phyloP scores from a whole-genome alignment of 2,797 vertebrate genomes.

The Acrossocheilus wenchowensis region DNA sequence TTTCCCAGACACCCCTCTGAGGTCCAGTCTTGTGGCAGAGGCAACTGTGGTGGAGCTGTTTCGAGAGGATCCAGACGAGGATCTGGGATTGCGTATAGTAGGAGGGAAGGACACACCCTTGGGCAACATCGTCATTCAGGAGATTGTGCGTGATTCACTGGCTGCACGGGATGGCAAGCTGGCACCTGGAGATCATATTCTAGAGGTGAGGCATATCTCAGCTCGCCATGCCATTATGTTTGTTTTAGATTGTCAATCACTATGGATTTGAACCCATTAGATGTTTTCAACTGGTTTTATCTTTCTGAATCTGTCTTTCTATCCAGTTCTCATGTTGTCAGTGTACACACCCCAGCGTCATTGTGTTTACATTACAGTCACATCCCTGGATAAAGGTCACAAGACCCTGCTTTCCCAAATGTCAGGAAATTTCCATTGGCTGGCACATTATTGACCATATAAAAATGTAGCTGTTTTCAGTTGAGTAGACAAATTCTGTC shows the following conservation, averaged over 20 bases:
- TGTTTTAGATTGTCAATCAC: background rate
- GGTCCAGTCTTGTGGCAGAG: conserved; percentile 89
- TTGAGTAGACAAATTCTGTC: background rate
- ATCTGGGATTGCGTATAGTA: conserved; percentile 90
- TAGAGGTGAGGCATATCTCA: conserved; percentile 81
- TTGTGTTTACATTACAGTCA: conserved; percentile 40
- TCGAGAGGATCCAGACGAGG: conserved; percentile 84
- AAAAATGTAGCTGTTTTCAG: background rate
- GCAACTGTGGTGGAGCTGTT: conserved; percentile 86
- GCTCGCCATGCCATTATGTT: conserved; percentile 1
- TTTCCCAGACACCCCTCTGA: conserved; percentile 81
- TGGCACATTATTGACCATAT: background rate
- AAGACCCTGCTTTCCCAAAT: conserved; percentile 1
- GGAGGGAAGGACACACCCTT: conserved; percentile 93
- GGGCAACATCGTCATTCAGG: conserved; percentile 92
- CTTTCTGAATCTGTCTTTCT: background rate
- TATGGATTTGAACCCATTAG: background rate
- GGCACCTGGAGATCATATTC: conserved; percentile 91
- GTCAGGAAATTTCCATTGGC: background rate
- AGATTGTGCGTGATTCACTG: conserved; percentile 85
- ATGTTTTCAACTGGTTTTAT: background rate
- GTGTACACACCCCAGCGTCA: conserved; percentile 31
- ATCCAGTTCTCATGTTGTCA: conserved; percentile 7
- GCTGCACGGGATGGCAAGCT: conserved; percentile 85
- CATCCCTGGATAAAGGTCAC: conserved; percentile 20